Evolutionary conservation across 1,140 invertebrate genomes (phyloP), one percentile per base, ranked within the genome.

Genomic region (Caenorhabditis tropicalis): DNA sequence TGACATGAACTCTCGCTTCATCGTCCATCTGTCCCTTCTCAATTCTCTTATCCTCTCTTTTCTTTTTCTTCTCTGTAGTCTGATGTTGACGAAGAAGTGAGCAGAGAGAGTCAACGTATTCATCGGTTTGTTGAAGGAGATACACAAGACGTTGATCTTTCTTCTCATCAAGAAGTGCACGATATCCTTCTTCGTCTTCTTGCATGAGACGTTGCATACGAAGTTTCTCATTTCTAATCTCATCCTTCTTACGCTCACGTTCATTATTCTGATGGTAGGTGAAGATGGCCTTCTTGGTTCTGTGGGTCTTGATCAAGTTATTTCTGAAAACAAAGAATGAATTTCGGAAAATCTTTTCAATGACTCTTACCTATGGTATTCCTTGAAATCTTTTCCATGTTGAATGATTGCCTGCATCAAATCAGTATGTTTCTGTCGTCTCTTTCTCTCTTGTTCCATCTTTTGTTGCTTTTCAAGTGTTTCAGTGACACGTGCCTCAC

Each of bases 151-250:
- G 94, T 92, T 98, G 98, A 92, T 99, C 98, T 94, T 99, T 99
- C 94, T 99, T 99, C 92, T 99, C 96, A 94, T 99, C 98, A 91
- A 99, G 98, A 56, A 99, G 94, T 92, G 99, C 98, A 87, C 98
- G 92, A 89, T 94, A 94, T 79, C 93, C 93, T 85, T 93, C 93
- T 90, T 93, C 93, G 91, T 93, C 93, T 89, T 93, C 93, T 83
- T 95, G 96, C 97, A 99, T 99, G 43, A 99, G 93, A 89, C 96
- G 94, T 81, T 96, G 93, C 96, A 99, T 97, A 94, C 98, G 95
- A 92, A 98, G 97, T 91, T 99, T 98, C 91, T 99, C 98, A 53
- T 98, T 96, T 85, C 96, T 94, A 91, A 98, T 96, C 92, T 99
- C 97, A 92, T 99, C 97, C 91, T 99, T 99, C 94, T 99, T 98